Evolutionary conservation across 1,140 invertebrate genomes (phyloP), one percentile per base, ranked within the genome.

Genomic region (Neodiprion fabricii): DNA sequence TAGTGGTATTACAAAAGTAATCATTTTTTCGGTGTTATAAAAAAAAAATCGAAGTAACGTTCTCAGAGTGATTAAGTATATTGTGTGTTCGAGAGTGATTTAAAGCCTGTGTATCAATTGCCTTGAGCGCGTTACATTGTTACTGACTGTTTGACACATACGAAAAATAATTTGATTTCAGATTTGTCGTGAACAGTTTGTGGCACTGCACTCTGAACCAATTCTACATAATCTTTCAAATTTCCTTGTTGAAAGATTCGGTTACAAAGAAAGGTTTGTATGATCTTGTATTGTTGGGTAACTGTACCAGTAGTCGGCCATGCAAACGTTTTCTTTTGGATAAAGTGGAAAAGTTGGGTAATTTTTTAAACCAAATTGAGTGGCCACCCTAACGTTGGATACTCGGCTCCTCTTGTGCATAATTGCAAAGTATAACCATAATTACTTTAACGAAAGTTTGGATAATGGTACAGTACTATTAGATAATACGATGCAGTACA

Each of bases 101-200:
- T 40, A 40, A 3, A 5, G 1, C 28, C 28, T 3, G 28, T 4
- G 0, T 40, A 40, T 5, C 5, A 40, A 40, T 40, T 40, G 28
- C 28, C 28, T 40, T 40, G 5, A 3, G 28, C 5, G 28, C 28
- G 28, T 40, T 40, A 40, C 28, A 40, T 40, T 40, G 5, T 40
- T 40, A 40, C 28, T 40, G 28, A 40, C 5, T 40, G 7, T 48
- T 70, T 76, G 78, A 48, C 67, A 14, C 17, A 47, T 71, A 65
- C 47, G 14, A 77, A 70, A 61, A 72, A 74, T 74, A 72, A 74
- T 75, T 74, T 76, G 82, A 83, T 89, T 88, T 75, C 88, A 95
- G 93, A 94, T 98, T 72, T 99, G 97, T 83, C 91, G 98, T 65
- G 93, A 99, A 85, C 97, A 99, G 87, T 99, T 99, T 89, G 94